Conservation (phyloP, 2,113 vertebrate genomes). For the Aythya baeri region DNA sequence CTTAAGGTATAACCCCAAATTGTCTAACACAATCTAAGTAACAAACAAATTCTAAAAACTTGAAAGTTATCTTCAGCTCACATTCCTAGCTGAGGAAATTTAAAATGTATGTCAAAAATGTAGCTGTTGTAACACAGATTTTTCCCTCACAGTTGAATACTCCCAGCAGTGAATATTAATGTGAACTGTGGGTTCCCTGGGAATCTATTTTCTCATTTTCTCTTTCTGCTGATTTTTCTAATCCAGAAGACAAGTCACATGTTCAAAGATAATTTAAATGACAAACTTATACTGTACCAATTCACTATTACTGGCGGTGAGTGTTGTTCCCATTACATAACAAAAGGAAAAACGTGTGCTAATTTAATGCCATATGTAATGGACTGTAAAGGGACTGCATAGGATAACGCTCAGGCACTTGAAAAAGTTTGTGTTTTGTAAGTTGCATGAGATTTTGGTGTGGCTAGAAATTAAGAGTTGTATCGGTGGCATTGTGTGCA, state of each 20-base stretch:
- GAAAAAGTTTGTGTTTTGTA: background rate
- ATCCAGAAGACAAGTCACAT: conserved; percentile 66
- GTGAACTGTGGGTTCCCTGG: conserved; percentile 38
- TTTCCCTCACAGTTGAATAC: conserved; percentile 37
- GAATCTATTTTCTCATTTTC: conserved; percentile 57
- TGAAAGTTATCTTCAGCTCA: conserved; percentile 2
- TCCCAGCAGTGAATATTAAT: conserved; percentile 75
- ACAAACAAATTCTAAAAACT: background rate
- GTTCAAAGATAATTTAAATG: conserved; percentile 45
- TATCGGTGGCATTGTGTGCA: background rate
- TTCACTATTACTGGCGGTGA: background rate
- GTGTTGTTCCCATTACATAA: background rate
- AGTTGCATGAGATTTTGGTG: background rate
- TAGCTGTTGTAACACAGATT: conserved; percentile 53
- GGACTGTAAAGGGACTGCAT: background rate
- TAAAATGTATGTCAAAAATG: conserved; percentile 45
- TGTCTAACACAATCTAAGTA: background rate
- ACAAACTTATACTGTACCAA: background rate
- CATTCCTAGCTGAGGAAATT: background rate
- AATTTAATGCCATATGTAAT: background rate
- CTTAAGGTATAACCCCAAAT: background rate
- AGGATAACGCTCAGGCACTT: background rate
- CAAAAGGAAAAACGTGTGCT: background rate
- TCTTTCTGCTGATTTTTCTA: conserved; percentile 77
- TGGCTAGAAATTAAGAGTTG: background rate